Evolutionary conservation across 2,797 vertebrate species (phyloP), one percentile per base, ranked within the genome.

Genomic region (Podarcis siculus): DNA sequence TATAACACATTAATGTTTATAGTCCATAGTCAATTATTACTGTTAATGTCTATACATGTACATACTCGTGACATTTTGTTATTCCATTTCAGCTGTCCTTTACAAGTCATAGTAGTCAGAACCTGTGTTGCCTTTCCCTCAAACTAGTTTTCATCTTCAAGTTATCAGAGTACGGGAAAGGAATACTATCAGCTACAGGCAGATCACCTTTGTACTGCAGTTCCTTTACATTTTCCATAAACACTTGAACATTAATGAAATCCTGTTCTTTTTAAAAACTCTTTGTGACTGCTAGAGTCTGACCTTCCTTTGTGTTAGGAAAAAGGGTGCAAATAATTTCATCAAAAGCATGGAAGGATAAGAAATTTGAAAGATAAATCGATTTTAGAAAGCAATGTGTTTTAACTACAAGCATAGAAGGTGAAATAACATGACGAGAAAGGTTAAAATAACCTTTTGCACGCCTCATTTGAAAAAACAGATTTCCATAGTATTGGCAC

Each of bases 301-400:
- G 84, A 71, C 85, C 89, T 92, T 86, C 93, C 39, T 87, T 87
- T 87, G 0, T 73, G 79, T 90, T 92, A 86, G 79, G 89, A 86
- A 89, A 86, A 84, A 91, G 81, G 75, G 86, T 88, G 77, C 73
- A 30, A 5, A 37, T 94, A 90, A 93, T 94, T 95, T 96, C 95
- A 95, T 94, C 80, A 93, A 85, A 79, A 61, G 66, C 85, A 94
- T 82, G 79, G 91, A 95, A 95, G 86, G 82, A 82, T 91, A 72
- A 83, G 0, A 89, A 92, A 94, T 92, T 4, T 90, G 61, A 86
- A 95, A 94, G 95, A 95, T 92, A 89, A 95, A 92, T 95, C 78
- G 61, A 92, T 94, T 93, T 76, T 89, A 92, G 87, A 89, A 96
- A 90, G 87, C 86, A 89, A 84, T 79, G 89, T 86, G n/a, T 90